Evolutionary conservation across 92 coral and sea anemone species (phyloP), one percentile per base, ranked within the genome.

Genomic region (Parazoanthus darwini): DNA sequence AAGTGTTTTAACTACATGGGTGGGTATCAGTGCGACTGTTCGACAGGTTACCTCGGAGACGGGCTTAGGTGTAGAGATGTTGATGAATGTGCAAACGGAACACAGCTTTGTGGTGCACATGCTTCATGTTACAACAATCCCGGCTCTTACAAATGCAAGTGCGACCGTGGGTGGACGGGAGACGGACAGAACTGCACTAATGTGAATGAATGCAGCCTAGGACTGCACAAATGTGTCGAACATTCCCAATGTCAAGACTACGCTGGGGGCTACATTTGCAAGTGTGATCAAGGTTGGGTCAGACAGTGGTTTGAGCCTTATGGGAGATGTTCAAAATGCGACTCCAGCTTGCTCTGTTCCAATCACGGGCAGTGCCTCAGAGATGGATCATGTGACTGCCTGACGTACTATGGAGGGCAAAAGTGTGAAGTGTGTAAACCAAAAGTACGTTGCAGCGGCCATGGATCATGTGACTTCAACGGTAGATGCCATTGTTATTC

Each of bases 231-330:
- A 3, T 92, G 94, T 85, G 77, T 92, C 25, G 91, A 92, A 51
- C 86, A 92, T 25, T 92, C 94, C 26, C 88, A 78, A 71, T 92
- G 94, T 74, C 86, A 50, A 1, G 94, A 92, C 75, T 85, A 90
- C 73, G 68, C 81, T 22, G 94, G 94, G 22, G 92, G 94, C 5
- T 92, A 90, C 76, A 73, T 79, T 42, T 92, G 94, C 42, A 58
- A 78, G 15, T 92, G 94, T 51, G 38, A 83, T 10, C 67, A 54
- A 3, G 94, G 94, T 54, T 92, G 94, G 94, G 79, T 81, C 44
- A 91, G 94, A n/a, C 94, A 92, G 85, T 88, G 92, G 94, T 92
- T 92, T 80, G 94, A 92, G 73, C 92, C 94, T 15, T 92, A 92
- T 54, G 94, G 94, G 37, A 65, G 94, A 82, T 92, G 94, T 48